Conservation (phyloP, 2,888 invertebrate species). For the Melanostoma scalare region DNA sequence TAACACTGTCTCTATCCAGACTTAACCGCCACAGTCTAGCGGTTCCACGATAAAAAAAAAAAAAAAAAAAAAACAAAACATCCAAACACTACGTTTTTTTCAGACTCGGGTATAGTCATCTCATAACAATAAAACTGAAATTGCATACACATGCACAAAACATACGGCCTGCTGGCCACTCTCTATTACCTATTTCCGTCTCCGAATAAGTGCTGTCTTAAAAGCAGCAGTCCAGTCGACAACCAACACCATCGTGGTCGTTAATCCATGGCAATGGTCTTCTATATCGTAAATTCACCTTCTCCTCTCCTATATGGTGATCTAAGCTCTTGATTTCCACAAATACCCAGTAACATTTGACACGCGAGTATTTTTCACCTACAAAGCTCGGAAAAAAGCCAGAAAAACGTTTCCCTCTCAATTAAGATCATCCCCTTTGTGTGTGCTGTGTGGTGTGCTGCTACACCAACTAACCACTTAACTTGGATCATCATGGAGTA, state of each 20-base stretch:
- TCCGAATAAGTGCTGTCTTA: constrained; percentile 52
- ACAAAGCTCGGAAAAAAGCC: constrained; percentile 40
- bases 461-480: constrained; percentile 11
- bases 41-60: constrained; percentile 17
- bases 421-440: constrained; percentile 65
- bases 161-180: constrained; percentile 41
- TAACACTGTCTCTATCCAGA: constrained; percentile 65
- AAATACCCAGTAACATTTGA: constrained; percentile 69
- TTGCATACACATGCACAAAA: constrained; percentile 52
- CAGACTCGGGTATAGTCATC: constrained; percentile 39
- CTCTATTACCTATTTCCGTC: constrained; percentile 69
- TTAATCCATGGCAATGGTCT: constrained; percentile 63
- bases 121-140: constrained; percentile 69
- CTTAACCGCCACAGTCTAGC: constrained; percentile 69
- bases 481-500: constrained; percentile 2
- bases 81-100: constrained; percentile 1
- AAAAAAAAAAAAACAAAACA: constrained; percentile 22
- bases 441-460: constrained; percentile 14
- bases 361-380: constrained; percentile 63
- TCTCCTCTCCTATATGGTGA: constrained; percentile 4
- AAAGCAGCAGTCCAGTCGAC: background rate
- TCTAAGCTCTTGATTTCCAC: constrained; percentile 37
- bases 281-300: constrained; percentile 31
- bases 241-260: background rate
- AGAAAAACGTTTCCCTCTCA: constrained; percentile 57